phyloP scores from a whole-genome alignment of 2,797 vertebrate genomes.

The Glyptemys insculpta region DNA sequence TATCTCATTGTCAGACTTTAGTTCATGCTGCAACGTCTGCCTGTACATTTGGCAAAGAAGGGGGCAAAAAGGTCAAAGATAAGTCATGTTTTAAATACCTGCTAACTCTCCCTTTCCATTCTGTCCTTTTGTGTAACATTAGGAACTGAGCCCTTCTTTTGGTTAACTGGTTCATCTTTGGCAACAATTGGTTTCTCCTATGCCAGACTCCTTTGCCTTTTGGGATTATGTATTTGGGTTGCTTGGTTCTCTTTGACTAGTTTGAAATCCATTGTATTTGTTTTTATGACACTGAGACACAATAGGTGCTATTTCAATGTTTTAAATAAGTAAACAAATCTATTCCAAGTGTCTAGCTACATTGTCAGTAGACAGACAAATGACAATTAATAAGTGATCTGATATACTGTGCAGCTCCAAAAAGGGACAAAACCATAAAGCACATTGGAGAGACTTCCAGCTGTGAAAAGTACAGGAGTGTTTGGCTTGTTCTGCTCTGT shows the following conservation, averaged over 20 bases:
- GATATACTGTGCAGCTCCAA: not conserved
- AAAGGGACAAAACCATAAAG: not conserved
- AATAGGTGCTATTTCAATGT: not conserved
- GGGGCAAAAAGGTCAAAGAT: not conserved
- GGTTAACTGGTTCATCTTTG: not conserved
- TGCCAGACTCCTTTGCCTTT: not conserved
- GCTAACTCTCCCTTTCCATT: not conserved
- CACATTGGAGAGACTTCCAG: not conserved
- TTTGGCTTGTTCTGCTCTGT: conserved; percentile 6
- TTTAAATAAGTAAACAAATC: not conserved
- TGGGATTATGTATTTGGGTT: not conserved
- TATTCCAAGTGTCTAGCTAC: not conserved
- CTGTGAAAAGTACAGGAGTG: not conserved
- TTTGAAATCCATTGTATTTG: not conserved
- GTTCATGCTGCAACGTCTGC: not conserved
- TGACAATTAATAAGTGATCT: not conserved
- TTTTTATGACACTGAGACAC: not conserved
- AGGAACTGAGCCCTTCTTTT: not conserved
- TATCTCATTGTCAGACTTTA: not conserved
- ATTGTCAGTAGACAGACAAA: not conserved
- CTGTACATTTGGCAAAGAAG: not conserved
- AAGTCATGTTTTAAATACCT: not conserved
- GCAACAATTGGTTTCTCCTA: not conserved
- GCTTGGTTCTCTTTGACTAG: not conserved
- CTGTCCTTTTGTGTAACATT: not conserved